Evolutionary conservation across 2,797 vertebrate genomes (phyloP), one percentile per base, ranked within the genome.

Genomic region (Acanthurus lineatus): DNA sequence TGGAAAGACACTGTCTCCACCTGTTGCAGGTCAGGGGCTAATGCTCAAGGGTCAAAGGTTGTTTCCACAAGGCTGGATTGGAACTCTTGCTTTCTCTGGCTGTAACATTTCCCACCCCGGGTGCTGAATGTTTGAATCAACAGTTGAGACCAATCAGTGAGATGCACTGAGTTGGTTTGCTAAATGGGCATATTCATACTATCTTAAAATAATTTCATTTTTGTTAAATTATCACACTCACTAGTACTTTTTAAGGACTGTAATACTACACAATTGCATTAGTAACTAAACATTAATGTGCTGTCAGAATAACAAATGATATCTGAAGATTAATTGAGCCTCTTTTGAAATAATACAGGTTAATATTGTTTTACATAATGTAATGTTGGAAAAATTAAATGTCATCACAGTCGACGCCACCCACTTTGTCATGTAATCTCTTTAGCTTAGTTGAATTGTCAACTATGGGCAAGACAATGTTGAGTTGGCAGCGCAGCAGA

Each of bases 11-110:
- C 86, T 51, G 86, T 92, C 93, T 92, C 91, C 96, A 96, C 95
- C 96, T 96, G 96, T 96, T 89, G 77, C 76, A 54, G 94, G 94
- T 94, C 94, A 94, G 54, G 81, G 94, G 95, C 81, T 95, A 95
- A 96, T 95, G 93, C 93, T 80, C 45, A 69, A 48, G 89, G 95
- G 94, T 95, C 94, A 95, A 76, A 93, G 94, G 93, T 94, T 94
- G 85, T 94, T 91, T 95, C 91, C 90, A 94, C 92, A 94, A 85
- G 78, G 87, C 85, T 82, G 84, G 68, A 80, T 82, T 86, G 85
- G 82, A 89, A 87, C 84, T 91, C 82, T 91, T 91, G 92, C 94
- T 94, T 95, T 94, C 86, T 85, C 76, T 78, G 76, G 44, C 86
- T 63, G 44, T 69, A 89, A 91, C 83, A 86, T 74, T 93, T 92